A percentile compares a stretch with the other conserved stretches of the same genome.
These are phyloP conservation scores for Cebidichthys violaceus DNA, from an alignment of 2,113 vertebrate genomes.

Conservation along the genomic window DNA sequence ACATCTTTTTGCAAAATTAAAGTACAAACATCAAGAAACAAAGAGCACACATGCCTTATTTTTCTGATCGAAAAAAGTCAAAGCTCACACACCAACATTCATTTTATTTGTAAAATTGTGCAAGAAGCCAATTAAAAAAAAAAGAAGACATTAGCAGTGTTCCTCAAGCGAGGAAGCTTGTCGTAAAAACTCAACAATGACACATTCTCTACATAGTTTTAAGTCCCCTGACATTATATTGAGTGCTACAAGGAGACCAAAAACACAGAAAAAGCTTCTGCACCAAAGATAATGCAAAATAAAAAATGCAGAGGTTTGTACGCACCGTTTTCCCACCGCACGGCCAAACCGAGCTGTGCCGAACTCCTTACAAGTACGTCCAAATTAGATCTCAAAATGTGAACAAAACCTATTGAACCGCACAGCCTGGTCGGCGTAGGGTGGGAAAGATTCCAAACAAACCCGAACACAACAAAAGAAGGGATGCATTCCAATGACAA, in stretches of 20 bases:
- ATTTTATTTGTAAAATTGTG: conserved; percentile 93
- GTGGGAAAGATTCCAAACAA: conserved; percentile 54
- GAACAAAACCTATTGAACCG: conserved; percentile 23
- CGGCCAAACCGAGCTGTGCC: conserved; percentile 40
- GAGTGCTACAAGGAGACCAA: conserved; percentile 91
- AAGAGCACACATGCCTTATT: conserved; percentile 71
- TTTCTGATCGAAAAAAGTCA: conserved; percentile 90
- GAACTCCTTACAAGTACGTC: conserved; percentile 7
- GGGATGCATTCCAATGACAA: conserved; percentile 88
- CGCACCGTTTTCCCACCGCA: conserved; percentile 47
- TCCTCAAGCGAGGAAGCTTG: conserved; percentile 92
- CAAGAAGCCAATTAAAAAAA: conserved; percentile 85
- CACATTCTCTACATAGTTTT: conserved; percentile 80
- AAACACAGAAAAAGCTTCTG: conserved; percentile 87
- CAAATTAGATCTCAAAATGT: conserved; percentile 31
- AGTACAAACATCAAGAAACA: conserved; percentile 86
- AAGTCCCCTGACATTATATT: conserved; percentile 78
- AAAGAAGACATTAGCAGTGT: conserved; percentile 87
- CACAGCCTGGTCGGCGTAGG: conserved; percentile 24
- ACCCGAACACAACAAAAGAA: conserved; percentile 79
- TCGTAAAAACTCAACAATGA: conserved; percentile 81
- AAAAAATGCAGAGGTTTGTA: conserved; percentile 65
- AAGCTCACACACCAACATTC: conserved; percentile 94
- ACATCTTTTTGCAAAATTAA: conserved; percentile 85
- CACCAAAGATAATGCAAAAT: conserved; percentile 73